Evolutionary conservation across 64 coral and sea anemone genomes (phyloP).

Genomic region (Pachyseris speciosa): DNA sequence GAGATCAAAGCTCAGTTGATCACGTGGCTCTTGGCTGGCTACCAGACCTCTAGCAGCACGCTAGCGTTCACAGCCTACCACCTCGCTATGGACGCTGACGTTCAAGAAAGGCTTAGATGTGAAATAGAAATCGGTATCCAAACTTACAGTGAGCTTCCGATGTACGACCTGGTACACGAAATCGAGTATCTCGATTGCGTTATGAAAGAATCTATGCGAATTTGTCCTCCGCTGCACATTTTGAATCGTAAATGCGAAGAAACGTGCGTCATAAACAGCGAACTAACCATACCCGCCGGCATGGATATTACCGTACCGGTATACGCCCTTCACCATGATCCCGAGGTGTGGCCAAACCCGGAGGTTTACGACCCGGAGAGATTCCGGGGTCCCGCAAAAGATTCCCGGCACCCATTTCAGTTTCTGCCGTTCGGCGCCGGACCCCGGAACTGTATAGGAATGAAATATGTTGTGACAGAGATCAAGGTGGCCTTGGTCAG

Average conservation of each 20-base stretch:
- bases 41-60: slow-evolving; percentile 21
- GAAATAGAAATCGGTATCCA: slow-evolving; percentile 22
- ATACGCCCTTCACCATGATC: slow-evolving; percentile 42
- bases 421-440: slow-evolving; percentile 42
- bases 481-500: slow-evolving; percentile 22
- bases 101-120: slow-evolving; percentile 34
- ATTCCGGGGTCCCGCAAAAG: slow-evolving; percentile 19
- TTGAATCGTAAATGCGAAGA: slow-evolving; percentile 22
- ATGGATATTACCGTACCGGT: slow-evolving; percentile 22
- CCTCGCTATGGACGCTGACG: slow-evolving; percentile 35
- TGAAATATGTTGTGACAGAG: slow-evolving; percentile 27
- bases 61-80: slow-evolving; percentile 27
- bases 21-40: slow-evolving; percentile 20
- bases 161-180: slow-evolving; percentile 40
- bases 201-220: slow-evolving; percentile 40
- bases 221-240: slow-evolving; percentile 8
- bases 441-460: slow-evolving; percentile 34
- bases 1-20: slow-evolving; percentile 51
- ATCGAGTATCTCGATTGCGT: slow-evolving; percentile 54
- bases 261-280: neutral
- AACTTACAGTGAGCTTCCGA: neutral
- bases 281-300: slow-evolving; percentile 6
- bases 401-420: slow-evolving; percentile 21
- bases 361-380: slow-evolving; percentile 37
- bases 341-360: slow-evolving; percentile 10